phyloP scores from a whole-genome alignment of 2,113 vertebrate species.

The Leuciscus idus region DNA sequence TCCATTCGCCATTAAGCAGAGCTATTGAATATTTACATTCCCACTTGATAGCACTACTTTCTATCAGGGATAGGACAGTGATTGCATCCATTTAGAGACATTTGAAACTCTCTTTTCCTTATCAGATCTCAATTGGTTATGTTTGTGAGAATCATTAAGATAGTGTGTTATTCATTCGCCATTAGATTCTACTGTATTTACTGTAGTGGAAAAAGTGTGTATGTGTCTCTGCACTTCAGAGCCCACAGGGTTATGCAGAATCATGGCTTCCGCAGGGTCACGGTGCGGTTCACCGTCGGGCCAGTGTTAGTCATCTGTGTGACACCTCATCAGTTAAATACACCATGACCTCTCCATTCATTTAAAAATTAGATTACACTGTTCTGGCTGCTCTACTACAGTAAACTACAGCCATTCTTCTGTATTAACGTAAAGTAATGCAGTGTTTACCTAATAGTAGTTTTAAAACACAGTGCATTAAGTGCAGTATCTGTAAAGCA shows the following conservation, averaged over 20 bases:
- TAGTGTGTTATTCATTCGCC: not conserved
- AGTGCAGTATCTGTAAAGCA: not conserved
- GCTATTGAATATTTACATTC: constrained; percentile 50
- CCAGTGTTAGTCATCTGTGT: constrained; percentile 26
- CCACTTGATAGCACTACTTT: constrained; percentile 37
- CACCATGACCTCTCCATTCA: constrained; percentile 9
- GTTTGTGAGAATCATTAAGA: not conserved
- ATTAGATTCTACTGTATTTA: not conserved
- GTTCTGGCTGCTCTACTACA: constrained; percentile 34
- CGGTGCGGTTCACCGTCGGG: not conserved
- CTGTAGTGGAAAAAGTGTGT: not conserved
- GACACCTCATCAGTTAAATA: constrained; percentile 48
- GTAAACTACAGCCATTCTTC: not conserved
- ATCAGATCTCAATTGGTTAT: constrained; percentile 25
- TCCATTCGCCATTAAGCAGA: constrained; percentile 60
- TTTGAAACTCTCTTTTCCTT: constrained; percentile 43
- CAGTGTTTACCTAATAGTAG: not conserved
- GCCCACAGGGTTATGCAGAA: constrained; percentile 3
- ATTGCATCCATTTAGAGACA: constrained; percentile 25
- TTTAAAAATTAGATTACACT: constrained; percentile 46
- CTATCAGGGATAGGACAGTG: constrained; percentile 25
- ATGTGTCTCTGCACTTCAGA: not conserved
- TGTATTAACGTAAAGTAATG: not conserved
- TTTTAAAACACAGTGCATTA: constrained; percentile 4
- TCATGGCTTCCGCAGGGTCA: not conserved